Base-by-base conservation (phyloP, 92 coral and sea anemone genomes). In the Palythoa heliodiscus region DNA sequence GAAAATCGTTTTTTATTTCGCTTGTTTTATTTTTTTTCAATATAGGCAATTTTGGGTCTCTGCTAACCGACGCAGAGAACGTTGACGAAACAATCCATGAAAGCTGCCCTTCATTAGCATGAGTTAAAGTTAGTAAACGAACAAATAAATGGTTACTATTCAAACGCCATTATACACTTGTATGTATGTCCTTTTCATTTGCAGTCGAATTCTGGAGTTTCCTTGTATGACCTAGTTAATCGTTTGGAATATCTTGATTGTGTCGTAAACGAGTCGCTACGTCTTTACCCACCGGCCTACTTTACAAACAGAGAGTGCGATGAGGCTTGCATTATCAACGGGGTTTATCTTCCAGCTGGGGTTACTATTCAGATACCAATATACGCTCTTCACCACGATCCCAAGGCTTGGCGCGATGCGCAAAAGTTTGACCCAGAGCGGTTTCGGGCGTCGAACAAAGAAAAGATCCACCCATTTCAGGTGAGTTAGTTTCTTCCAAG, bases 341-440 rank as follows among this genome's bases (percentile, higher is more conserved):
- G 61, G 3, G 3, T 55, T 0, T 13, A 55, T 16, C 4, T 55
- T 13, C 74, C 74, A 19, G 50, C 74, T 29, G 50, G 74, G 16
- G 17, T 25, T 0, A 1, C 25, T 29, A 37, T 70, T 17, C 38
- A 25, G 48, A 70, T 70, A 25, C 47, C 74, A 12, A 25, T 70
- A 29, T 70, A 70, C 43, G 74, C 50, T 39, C 74, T 70, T 70
- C 74, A 70, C 74, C 38, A 70, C 20, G 74, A 70, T 35, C 74
- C 74, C n/a, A 39, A 70, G 7, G 74, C 74, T 37, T 67, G 71
- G 71, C 71, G 11, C 1, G 71, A 67, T 15, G 35, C 29, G 71
- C 13, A 35, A 12, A 67, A 70, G 74, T 70, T 70, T 14, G 74
- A 25, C 35, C 74, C 74, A 17, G 74, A 70, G 74, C 22, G 74